Conservation (phyloP, 2,888 invertebrate genomes). For the Luffia ferchaultella region DNA sequence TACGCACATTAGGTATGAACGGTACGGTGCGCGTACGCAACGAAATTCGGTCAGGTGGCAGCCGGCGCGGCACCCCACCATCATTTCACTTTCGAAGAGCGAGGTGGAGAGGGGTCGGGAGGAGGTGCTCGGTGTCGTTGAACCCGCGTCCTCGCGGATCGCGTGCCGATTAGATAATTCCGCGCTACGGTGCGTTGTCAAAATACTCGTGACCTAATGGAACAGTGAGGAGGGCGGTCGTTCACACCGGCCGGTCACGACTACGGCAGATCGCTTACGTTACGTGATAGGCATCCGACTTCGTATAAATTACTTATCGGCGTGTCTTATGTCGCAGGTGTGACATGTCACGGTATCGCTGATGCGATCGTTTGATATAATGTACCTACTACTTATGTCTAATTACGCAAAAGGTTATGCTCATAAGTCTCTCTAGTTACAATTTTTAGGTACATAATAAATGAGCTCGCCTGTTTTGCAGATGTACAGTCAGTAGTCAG, state of each 20-base stretch:
- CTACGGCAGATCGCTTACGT: neutral
- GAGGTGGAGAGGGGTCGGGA: no score
- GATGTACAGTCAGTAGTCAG: no score
- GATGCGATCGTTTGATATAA: neutral
- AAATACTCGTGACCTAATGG: slow-evolving; percentile 65
- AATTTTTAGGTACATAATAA: no score
- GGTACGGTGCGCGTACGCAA: no score
- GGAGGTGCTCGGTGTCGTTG: slow-evolving; percentile 45
- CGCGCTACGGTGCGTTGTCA: slow-evolving; percentile 57
- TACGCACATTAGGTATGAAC: no score
- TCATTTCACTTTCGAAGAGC: slow-evolving; percentile 58
- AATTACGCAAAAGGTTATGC: neutral
- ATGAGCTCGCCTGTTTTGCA: no score
- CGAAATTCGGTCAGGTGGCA: slow-evolving; percentile 39
- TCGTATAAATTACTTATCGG: no score
- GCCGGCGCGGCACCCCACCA: slow-evolving; percentile 27
- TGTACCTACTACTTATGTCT: neutral
- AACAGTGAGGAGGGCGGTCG: slow-evolving; percentile 50
- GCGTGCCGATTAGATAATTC: slow-evolving; percentile 65
- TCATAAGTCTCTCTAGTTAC: neutral
- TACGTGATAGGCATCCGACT: neutral
- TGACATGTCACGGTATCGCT: neutral
- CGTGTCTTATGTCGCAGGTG: neutral
- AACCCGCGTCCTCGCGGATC: slow-evolving; percentile 54
- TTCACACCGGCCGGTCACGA: slow-evolving; percentile 16